Evolutionary conservation across 2,888 invertebrate species (phyloP).

Genomic region (Laspeyria flexula): DNA sequence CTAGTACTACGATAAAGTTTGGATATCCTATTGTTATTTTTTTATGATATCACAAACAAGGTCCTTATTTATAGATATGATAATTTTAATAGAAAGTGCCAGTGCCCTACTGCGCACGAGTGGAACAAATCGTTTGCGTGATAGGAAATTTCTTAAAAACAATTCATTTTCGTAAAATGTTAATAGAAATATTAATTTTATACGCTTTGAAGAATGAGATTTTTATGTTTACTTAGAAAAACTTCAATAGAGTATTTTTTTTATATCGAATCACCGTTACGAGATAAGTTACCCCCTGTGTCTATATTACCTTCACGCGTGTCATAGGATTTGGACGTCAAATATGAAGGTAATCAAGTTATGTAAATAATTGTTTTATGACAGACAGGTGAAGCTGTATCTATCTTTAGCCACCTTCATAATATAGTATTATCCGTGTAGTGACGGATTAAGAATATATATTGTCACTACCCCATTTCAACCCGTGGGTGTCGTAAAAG

Average conservation of each 20-base stretch:
- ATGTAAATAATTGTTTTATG: not conserved
- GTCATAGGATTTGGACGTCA: not conserved
- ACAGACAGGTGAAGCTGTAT: not conserved
- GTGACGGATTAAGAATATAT: no score
- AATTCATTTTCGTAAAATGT: constrained; percentile 64
- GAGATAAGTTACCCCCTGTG: constrained; percentile 7
- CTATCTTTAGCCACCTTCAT: not conserved
- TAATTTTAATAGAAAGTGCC: constrained; percentile 82
- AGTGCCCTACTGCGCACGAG: constrained; percentile 76
- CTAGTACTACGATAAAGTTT: not conserved
- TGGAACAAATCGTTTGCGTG: constrained; percentile 79
- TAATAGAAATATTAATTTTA: constrained; percentile 46
- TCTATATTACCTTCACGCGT: not conserved
- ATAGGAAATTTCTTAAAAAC: constrained; percentile 61
- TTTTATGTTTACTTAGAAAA: constrained; percentile 35
- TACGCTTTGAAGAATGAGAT: constrained; percentile 29
- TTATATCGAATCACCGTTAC: constrained; percentile 22
- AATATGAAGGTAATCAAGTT: not conserved
- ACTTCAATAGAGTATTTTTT: constrained; percentile 18
- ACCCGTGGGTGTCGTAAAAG: no score
- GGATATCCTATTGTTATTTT: constrained; percentile 46
- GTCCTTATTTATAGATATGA: constrained; percentile 72
- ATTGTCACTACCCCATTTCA: no score
- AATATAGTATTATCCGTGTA: no score
- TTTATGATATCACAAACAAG: constrained; percentile 55